Percentiles rank a stretch among this genome's conserved stretches.
These are phyloP conservation scores for Synanthedon tipuliformis DNA, from an alignment of 2,888 invertebrate species.

Conservation along the genomic window DNA sequence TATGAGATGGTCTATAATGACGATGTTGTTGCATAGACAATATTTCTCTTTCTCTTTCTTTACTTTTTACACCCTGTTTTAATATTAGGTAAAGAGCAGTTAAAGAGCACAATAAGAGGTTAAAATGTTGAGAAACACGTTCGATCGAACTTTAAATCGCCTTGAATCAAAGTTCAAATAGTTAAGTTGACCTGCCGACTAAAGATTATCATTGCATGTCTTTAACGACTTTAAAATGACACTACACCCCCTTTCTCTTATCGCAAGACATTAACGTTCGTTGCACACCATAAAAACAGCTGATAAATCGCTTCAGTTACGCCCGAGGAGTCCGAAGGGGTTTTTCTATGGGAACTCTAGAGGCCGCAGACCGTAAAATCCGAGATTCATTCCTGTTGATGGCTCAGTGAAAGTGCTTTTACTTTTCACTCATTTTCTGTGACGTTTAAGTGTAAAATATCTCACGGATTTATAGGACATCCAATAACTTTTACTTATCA, in stretches of 20 bases:
- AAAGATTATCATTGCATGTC: constrained; percentile 4
- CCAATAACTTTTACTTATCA: too few species aligned
- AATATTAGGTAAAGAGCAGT: too few species aligned
- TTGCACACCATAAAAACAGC: constrained; percentile 28
- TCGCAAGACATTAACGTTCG: not conserved
- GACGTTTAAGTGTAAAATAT: not conserved
- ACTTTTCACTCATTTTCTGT: constrained; percentile 19
- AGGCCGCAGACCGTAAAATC: constrained; percentile 30
- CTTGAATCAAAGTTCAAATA: constrained; percentile 2
- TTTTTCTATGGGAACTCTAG: constrained; percentile 32
- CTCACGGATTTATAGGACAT: too few species aligned
- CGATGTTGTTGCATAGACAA: too few species aligned
- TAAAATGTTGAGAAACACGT: too few species aligned
- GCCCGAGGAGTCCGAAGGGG: constrained; percentile 21
- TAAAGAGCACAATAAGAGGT: too few species aligned
- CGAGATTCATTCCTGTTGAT: constrained; percentile 22
- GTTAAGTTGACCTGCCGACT: constrained; percentile 1
- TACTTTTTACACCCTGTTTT: too few species aligned
- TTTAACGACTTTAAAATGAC: not conserved
- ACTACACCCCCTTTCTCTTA: not conserved
- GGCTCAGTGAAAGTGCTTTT: constrained; percentile 40
- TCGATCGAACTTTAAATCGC: too few species aligned
- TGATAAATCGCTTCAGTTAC: constrained; percentile 40
- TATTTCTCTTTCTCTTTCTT: too few species aligned
- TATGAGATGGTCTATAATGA: too few species aligned